These are phyloP conservation scores for Cantharis rufa DNA, from an alignment of 2,888 invertebrate genomes.

Conservation along the genomic window DNA sequence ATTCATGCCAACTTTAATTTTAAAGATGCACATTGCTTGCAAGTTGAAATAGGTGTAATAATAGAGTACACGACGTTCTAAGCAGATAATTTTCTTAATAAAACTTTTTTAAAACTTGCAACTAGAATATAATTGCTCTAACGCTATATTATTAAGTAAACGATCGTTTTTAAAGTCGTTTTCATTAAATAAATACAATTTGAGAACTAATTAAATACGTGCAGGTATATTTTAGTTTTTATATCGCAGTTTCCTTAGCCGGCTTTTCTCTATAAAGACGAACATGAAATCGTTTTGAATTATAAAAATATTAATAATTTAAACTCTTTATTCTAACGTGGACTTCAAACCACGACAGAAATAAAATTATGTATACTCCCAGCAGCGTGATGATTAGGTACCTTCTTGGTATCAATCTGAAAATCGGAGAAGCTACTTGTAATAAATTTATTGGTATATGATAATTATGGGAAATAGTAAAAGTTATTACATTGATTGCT, in stretches of 20 bases:
- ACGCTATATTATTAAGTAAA: neutral
- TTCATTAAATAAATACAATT: neutral
- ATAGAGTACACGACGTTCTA: too few species aligned
- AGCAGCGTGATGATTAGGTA: too few species aligned
- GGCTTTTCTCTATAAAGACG: neutral
- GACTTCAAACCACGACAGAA: too few species aligned
- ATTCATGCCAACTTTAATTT: neutral
- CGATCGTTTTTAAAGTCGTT: neutral
- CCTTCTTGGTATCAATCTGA: too few species aligned
- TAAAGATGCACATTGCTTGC: neutral
- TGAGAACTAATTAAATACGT: neutral
- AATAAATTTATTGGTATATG: too few species aligned
- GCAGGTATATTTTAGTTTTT: neutral
- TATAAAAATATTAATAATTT: too few species aligned
- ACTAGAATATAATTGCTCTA: neutral
- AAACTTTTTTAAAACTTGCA: neutral
- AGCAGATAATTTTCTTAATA: neutral
- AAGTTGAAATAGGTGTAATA: neutral
- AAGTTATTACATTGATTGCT: slow-evolving; percentile 21
- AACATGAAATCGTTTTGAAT: too few species aligned
- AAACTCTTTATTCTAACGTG: too few species aligned
- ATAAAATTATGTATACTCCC: neutral
- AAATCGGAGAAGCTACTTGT: neutral
- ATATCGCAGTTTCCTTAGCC: neutral
- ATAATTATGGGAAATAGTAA: slow-evolving; percentile 22